Conservation (phyloP, 2,888 invertebrate species). For the Folsomia manolachei region DNA sequence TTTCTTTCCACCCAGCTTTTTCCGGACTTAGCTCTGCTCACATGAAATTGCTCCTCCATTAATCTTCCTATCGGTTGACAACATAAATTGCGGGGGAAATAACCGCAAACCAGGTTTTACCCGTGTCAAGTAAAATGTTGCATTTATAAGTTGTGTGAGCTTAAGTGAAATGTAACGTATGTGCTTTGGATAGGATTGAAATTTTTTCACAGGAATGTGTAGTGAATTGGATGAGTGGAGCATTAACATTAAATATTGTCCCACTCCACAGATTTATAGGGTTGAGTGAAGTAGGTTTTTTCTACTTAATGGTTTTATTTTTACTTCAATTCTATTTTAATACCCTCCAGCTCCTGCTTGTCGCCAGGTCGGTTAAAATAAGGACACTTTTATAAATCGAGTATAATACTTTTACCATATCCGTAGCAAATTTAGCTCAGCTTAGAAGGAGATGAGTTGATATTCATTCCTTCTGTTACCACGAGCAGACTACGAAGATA, state of each 20-base stretch:
- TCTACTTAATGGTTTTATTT: constrained; percentile 1
- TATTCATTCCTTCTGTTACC: not conserved
- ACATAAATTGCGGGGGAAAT: constrained; percentile 23
- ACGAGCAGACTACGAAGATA: not conserved
- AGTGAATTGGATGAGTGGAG: not conserved
- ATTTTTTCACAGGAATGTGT: too few species aligned
- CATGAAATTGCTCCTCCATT: constrained; percentile 15
- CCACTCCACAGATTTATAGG: not conserved
- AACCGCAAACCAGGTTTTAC: not conserved
- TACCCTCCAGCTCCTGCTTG: not conserved
- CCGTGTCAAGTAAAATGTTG: not conserved
- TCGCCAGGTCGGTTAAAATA: too few species aligned
- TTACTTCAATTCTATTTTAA: not conserved
- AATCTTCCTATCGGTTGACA: constrained; percentile 31
- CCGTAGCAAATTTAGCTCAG: not conserved
- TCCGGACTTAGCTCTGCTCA: not conserved
- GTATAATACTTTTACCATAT: too few species aligned
- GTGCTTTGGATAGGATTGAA: not conserved
- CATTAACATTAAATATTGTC: constrained; percentile 9
- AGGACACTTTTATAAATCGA: too few species aligned
- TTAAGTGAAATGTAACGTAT: not conserved
- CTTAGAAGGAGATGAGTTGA: not conserved
- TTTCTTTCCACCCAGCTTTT: too few species aligned
- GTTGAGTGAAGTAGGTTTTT: not conserved
- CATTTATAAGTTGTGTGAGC: not conserved